Conservation (phyloP, 2,113 vertebrate genomes). For the Myiopsitta monachus region DNA sequence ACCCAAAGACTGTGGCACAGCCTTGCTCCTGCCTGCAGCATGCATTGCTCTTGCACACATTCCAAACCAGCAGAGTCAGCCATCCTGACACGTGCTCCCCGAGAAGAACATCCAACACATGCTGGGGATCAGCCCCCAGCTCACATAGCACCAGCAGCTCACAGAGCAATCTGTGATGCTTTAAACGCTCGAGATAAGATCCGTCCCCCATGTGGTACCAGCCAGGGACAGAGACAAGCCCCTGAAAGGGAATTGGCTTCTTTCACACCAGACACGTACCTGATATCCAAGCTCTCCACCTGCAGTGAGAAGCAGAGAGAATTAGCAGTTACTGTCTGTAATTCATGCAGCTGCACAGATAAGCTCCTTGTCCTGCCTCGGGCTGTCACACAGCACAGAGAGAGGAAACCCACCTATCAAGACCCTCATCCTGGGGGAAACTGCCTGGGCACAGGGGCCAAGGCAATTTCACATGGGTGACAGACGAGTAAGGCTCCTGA, state of each 20-base stretch:
- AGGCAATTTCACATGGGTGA: neutral
- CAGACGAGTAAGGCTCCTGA: neutral
- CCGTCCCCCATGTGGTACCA: neutral
- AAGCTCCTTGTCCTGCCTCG: neutral
- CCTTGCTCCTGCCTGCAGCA: neutral
- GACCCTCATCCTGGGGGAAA: neutral
- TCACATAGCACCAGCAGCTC: neutral
- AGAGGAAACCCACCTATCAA: neutral
- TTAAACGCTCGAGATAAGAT: slow-evolving; percentile 5
- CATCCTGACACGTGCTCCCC: neutral
- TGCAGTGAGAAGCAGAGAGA: slow-evolving; percentile 61
- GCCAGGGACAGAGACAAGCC: slow-evolving; percentile 34
- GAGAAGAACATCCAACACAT: neutral
- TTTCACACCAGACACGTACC: slow-evolving; percentile 52
- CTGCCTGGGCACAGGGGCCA: neutral
- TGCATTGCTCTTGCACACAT: rapidly evolving
- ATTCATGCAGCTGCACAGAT: neutral
- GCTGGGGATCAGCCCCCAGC: neutral
- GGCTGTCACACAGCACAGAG: neutral
- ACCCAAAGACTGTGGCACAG: neutral
- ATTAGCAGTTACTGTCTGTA: slow-evolving; percentile 33
- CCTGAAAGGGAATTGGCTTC: neutral
- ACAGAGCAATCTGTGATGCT: neutral
- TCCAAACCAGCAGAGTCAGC: neutral
- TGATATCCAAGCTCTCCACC: slow-evolving; percentile 65